Percentiles rank a stretch among this genome's conserved stretches.
These are phyloP conservation scores for Eristalis tenax DNA, from an alignment of 2,888 invertebrate genomes.

Conservation along the genomic window DNA sequence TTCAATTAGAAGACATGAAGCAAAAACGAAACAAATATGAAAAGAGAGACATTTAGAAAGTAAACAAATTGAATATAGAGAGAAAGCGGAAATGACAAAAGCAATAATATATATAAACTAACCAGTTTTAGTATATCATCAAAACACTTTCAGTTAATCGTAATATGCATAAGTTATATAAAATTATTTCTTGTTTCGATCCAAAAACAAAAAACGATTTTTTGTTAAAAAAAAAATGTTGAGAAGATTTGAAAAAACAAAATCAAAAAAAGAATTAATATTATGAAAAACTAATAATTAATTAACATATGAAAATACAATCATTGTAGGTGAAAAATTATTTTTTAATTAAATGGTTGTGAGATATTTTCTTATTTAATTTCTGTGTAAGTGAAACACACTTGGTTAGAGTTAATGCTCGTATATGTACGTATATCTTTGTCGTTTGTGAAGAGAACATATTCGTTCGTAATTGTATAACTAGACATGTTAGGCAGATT, in stretches of 20 bases:
- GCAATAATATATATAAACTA: slow-evolving; percentile 66
- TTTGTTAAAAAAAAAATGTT: slow-evolving; percentile 22
- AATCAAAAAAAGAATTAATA: slow-evolving; percentile 12
- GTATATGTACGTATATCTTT: slow-evolving; percentile 15
- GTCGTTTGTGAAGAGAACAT: slow-evolving; percentile 36
- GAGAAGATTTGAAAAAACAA: slow-evolving; percentile 23
- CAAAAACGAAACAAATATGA: neutral
- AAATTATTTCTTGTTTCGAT: slow-evolving; percentile 20
- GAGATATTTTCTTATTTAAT: slow-evolving; percentile 62
- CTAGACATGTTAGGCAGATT: slow-evolving; percentile 39
- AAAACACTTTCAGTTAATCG: neutral
- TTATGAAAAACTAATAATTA: neutral
- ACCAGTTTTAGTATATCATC: slow-evolving; percentile 2
- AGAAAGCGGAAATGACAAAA: slow-evolving; percentile 63
- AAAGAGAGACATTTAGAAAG: neutral
- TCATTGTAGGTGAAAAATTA: slow-evolving; percentile 66
- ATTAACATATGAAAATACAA: slow-evolving; percentile 54
- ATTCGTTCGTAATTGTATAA: slow-evolving; percentile 2
- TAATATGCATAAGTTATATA: slow-evolving; percentile 5
- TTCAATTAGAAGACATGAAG: slow-evolving; percentile 45
- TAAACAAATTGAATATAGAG: slow-evolving; percentile 22
- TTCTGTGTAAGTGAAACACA: slow-evolving; percentile 48
- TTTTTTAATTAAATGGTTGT: slow-evolving; percentile 71
- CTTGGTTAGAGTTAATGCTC: slow-evolving; percentile 39
- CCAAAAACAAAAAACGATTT: slow-evolving; percentile 1